Evolutionary conservation across 1,140 invertebrate genomes (phyloP).

Genomic region (Aleiodes sp.): DNA sequence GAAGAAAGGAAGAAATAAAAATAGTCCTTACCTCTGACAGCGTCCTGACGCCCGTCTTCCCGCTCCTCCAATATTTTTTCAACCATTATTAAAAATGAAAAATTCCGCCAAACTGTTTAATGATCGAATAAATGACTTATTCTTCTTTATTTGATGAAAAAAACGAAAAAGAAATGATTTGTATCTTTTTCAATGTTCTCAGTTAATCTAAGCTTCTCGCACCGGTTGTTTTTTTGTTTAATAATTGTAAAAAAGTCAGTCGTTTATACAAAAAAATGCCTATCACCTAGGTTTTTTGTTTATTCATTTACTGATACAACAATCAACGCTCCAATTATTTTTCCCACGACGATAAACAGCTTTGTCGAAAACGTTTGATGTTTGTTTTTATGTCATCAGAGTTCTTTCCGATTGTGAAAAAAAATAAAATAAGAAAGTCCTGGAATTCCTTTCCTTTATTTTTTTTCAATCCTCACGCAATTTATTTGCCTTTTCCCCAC

Average conservation of each 20-base stretch:
- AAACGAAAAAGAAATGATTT: too few relatives aligned
- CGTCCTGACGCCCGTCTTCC: slow-evolving; percentile 54
- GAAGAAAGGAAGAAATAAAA: slow-evolving; percentile 7
- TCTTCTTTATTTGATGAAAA: too few relatives aligned
- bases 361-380: too few relatives aligned
- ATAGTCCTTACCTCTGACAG: slow-evolving; percentile 50
- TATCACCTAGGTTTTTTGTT: slow-evolving; percentile 47
- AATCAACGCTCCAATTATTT: background rate
- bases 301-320: slow-evolving; percentile 35
- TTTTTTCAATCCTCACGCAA: background rate
- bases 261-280: slow-evolving; percentile 64
- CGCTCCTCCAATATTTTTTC: slow-evolving; percentile 62
- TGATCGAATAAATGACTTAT: too few relatives aligned
- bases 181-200: background rate
- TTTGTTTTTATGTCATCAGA: too few relatives aligned
- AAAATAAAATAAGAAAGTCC: too few relatives aligned
- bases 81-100: slow-evolving; percentile 54
- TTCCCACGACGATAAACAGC: too few relatives aligned
- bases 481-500: background rate
- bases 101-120: background rate
- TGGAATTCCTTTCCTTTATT: background rate
- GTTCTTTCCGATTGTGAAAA: too few relatives aligned
- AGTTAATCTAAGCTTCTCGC: slow-evolving; percentile 32
- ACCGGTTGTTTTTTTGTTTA: slow-evolving; percentile 47
- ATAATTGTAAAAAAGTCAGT: slow-evolving; percentile 66